These are phyloP conservation scores for Symphodus melops DNA, from an alignment of 2,113 vertebrate species.

Conservation along the genomic window DNA sequence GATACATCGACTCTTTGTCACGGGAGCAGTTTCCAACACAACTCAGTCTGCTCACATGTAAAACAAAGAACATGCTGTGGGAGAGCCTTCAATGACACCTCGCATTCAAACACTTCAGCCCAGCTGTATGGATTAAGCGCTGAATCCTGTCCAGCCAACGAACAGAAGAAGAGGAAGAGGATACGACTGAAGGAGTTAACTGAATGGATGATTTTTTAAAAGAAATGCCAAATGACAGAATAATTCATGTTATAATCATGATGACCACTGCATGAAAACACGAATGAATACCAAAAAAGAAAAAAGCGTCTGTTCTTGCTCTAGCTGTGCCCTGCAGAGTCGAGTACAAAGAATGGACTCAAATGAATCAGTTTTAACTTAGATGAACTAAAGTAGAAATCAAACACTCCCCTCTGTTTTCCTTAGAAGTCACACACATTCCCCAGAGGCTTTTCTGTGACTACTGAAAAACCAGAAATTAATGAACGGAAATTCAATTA, in stretches of 20 bases:
- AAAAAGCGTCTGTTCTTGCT: not conserved
- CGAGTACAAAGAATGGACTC: not conserved
- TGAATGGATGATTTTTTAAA: not conserved
- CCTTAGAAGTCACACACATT: constrained; percentile 4
- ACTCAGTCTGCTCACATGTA: not conserved
- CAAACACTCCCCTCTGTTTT: constrained; percentile 8
- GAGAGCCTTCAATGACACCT: constrained; percentile 22
- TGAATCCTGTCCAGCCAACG: constrained; percentile 14
- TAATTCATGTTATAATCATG: not conserved
- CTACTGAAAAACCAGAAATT: constrained; percentile 3
- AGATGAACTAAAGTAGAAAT: not conserved
- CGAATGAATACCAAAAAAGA: not conserved
- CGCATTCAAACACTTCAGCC: constrained; percentile 9
- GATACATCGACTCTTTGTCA: not conserved
- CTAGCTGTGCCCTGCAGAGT: not conserved
- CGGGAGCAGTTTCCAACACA: not conserved
- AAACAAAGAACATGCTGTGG: constrained; percentile 15
- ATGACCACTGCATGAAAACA: not conserved
- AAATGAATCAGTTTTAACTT: not conserved
- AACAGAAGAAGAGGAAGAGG: no score
- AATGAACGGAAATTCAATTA: constrained; percentile 1
- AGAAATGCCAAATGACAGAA: not conserved
- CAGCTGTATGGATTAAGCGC: constrained; percentile 19
- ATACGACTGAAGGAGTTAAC: not conserved
- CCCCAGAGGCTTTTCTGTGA: constrained; percentile 11